phyloP scores from a whole-genome alignment of 2,113 vertebrate species.

The Cynopterus brachyotis region DNA sequence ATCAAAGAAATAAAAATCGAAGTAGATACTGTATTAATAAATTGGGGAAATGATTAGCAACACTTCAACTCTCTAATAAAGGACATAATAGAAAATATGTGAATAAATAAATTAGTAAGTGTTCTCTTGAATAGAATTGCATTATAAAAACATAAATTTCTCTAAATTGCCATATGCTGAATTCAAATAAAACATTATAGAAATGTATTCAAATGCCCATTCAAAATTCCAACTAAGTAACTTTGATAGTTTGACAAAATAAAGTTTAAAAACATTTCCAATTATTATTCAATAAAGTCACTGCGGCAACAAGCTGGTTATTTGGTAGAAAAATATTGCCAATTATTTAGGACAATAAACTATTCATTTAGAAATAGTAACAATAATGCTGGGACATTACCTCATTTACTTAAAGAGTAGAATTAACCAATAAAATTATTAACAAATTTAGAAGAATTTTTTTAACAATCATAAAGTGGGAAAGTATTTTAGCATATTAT shows the following conservation, averaged over 20 bases:
- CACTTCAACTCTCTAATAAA: background rate
- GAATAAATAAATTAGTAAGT: background rate
- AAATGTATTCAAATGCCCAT: conserved; percentile 3
- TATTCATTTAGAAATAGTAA: background rate
- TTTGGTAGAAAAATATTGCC: conserved; percentile 3
- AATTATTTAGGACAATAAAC: background rate
- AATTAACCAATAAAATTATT: conserved; percentile 39
- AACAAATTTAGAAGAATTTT: background rate
- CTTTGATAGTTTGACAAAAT: conserved; percentile 30
- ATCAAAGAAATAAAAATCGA: conserved; percentile 9
- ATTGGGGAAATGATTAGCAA: background rate
- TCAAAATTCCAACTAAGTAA: background rate
- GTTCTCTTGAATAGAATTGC: background rate
- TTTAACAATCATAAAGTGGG: background rate
- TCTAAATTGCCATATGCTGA: background rate
- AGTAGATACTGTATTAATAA: background rate
- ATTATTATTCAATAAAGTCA: conserved; percentile 18
- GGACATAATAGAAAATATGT: background rate
- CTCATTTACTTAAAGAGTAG: conserved; percentile 36
- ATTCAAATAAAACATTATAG: background rate
- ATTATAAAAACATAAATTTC: background rate
- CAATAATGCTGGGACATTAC: background rate
- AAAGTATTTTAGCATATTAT: background rate
- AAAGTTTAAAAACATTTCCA: conserved; percentile 20
- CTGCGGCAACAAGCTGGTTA: background rate